phyloP scores from a whole-genome alignment of 2,113 vertebrate genomes.

The Cyphomyrus plagiostoma region DNA sequence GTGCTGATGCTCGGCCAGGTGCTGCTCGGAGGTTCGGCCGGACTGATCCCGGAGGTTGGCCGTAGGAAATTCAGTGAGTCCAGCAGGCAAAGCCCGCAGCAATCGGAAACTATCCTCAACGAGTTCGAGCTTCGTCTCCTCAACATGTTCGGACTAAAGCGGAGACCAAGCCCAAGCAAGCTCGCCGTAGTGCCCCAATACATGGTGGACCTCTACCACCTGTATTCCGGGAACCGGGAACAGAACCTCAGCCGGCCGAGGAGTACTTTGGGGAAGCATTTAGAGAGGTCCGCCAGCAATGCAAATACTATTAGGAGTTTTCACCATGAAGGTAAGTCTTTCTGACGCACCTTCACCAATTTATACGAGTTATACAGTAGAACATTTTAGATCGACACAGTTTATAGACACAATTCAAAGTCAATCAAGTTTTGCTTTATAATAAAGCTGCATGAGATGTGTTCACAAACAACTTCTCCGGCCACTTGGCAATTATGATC shows the following conservation, averaged over 20 bases:
- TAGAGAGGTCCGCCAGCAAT: conserved; percentile 81
- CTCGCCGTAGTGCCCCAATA: conserved; percentile 87
- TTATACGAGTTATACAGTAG: conserved; percentile 36
- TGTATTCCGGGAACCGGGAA: conserved; percentile 78
- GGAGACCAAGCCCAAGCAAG: conserved; percentile 83
- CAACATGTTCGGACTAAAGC: conserved; percentile 89
- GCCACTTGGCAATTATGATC: not conserved
- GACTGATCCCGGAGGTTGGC: conserved; percentile 86
- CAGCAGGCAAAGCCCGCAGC: conserved; percentile 68
- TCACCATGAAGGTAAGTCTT: conserved; percentile 90
- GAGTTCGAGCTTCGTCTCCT: conserved; percentile 90
- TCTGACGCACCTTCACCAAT: conserved; percentile 52
- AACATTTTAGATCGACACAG: not conserved
- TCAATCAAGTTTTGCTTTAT: not conserved
- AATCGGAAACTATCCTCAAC: conserved; percentile 76
- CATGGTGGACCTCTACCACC: conserved; percentile 90
- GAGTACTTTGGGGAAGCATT: conserved; percentile 66
- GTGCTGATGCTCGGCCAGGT: conserved; percentile 94
- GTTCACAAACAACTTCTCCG: not conserved
- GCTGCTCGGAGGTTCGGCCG: conserved; percentile 83
- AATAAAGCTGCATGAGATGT: not conserved
- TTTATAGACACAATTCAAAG: not conserved
- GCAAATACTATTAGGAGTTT: conserved; percentile 97
- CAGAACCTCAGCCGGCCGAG: conserved; percentile 59
- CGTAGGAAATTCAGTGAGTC: conserved; percentile 78